Conservation (phyloP, 2,113 vertebrate genomes). For the Scatophagus argus region DNA sequence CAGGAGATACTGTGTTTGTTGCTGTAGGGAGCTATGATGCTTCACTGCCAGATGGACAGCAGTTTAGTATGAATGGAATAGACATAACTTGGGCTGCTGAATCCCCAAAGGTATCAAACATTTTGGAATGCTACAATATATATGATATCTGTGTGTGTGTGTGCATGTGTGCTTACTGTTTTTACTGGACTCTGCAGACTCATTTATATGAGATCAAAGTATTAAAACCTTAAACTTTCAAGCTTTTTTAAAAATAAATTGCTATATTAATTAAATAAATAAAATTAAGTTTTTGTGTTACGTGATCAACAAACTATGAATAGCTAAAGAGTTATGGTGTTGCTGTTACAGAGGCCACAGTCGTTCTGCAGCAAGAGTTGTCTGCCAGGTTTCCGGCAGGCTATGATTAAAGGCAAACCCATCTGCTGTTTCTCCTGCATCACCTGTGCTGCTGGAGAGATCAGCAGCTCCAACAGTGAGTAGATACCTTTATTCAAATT, state of each 20-base stretch:
- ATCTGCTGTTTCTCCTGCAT: conserved; percentile 85
- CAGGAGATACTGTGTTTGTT: conserved; percentile 73
- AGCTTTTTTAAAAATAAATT: too few relatives aligned
- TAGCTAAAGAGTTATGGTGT: conserved; percentile 30
- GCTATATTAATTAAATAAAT: not conserved
- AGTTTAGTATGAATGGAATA: conserved; percentile 76
- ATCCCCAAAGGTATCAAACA: conserved; percentile 56
- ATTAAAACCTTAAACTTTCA: not conserved
- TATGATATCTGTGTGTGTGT: too few relatives aligned
- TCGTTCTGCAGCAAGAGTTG: conserved; percentile 86
- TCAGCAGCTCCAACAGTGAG: conserved; percentile 82
- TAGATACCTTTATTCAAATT: not conserved
- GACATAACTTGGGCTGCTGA: conserved; percentile 77
- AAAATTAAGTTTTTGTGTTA: not conserved
- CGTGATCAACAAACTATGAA: conserved; percentile 3
- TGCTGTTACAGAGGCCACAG: conserved; percentile 75
- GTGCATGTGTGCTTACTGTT: too few relatives aligned
- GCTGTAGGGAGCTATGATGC: conserved; percentile 81
- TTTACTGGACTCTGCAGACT: too few relatives aligned
- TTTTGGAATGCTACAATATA: not conserved
- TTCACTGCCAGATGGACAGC: conserved; percentile 70
- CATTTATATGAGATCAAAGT: not conserved
- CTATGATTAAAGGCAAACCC: conserved; percentile 82
- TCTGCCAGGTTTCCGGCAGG: conserved; percentile 80
- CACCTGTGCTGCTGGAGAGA: conserved; percentile 83